Base-by-base conservation (phyloP, 2,797 vertebrate genomes). In the Nyctalus aviator region DNA sequence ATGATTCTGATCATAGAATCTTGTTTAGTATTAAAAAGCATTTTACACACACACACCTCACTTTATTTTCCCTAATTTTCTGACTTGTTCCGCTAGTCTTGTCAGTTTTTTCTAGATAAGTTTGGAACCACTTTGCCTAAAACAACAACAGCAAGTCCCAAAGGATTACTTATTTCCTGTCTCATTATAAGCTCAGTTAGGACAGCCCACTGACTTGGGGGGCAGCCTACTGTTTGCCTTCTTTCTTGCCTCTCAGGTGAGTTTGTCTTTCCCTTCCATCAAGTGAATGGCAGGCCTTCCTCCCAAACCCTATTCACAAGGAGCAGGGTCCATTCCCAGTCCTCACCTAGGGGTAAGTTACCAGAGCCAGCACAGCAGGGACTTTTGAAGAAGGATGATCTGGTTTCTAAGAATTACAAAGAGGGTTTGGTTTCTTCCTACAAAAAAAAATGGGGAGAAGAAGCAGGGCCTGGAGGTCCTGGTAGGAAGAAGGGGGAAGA, bases 401-500 rank as follows among this genome's bases (percentile, higher is more conserved):
- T 75, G 62, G 27, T 72, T 77, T 84, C 23, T n/a, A n/a, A 66
- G 41, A 53, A 48, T 93, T 44, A 50, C n/a, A 41, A 48, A 35
- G 30, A 17, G 4, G 15, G 15, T 9, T 87, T 72, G 71, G 35
- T 66, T 94, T 77, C 93, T 91, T 41, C 83, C 53, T n/a, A 41
- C n/a, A 37, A 88, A 92, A 90, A 95, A 90, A 90, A 95, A 62
- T 37, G 17, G 76, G n/a, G 68, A 27, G 12, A 46, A 79, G 59
- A 83, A 35, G 7, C 15, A 27, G 73, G 41, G 27, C 50, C 59
- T 77, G 44, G 44, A 78, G n/a, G 8, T 50, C 78, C 32, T 20
- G 46, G 75, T n/a, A 4, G 30, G 12, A 69, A 32, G 84, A 77
- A 93, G 32, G 27, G 85, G 68, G 77, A 75, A 82, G 55, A 37